Evolutionary conservation across 2,797 vertebrate species (phyloP), one percentile per base, ranked within the genome.

Genomic region (Macrochelys suwanniensis): DNA sequence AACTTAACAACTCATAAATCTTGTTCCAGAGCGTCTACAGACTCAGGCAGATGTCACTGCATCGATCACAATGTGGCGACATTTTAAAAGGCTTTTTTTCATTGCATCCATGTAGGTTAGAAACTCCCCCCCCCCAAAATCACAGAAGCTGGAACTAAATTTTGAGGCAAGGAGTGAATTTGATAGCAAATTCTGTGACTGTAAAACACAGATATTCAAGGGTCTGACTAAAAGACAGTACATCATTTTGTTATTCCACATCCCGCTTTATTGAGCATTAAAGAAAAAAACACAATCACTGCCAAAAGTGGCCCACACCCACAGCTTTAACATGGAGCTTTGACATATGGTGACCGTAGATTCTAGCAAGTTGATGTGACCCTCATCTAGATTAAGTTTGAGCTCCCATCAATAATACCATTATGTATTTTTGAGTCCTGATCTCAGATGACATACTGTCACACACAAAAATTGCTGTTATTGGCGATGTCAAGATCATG

Each of bases 381-480:
- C 79, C 80, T 87, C 84, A 94, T 51, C 85, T 93, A 83, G 57
- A 71, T n/a, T 77, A 85, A 88, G 82, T 71, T 82, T 56, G 83
- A 71, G 86, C 77, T 53, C 87, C 90, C 57, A 65, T 61, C 57
- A n/a, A 85, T 94, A 31, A 87, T 59, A 83, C 76, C 78, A 90
- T 21, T 54, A 65, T 33, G 78, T 49, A 11, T 3, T 28, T 5
- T n/a, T 13, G 33, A 90, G 33, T 83, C 19, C 19, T 19, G 77
- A 79, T 31, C 25, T 28, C 50, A 85, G 42, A 53, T 11, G 6
- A 76, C 12, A 61, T 33, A 61, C 59, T 15, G 6, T 61, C 59
- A 33, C 31, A 28, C 28, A 13, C 5, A 33, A 88, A 94, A 82
- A 87, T n/a, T 25, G 11, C 87, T 74, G 26, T 84, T 47, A 77